These are phyloP conservation scores for Ephydatia muelleri DNA, from an alignment of 37 sponge, comb jelly and placozoan genomes.

Conservation along the genomic window DNA sequence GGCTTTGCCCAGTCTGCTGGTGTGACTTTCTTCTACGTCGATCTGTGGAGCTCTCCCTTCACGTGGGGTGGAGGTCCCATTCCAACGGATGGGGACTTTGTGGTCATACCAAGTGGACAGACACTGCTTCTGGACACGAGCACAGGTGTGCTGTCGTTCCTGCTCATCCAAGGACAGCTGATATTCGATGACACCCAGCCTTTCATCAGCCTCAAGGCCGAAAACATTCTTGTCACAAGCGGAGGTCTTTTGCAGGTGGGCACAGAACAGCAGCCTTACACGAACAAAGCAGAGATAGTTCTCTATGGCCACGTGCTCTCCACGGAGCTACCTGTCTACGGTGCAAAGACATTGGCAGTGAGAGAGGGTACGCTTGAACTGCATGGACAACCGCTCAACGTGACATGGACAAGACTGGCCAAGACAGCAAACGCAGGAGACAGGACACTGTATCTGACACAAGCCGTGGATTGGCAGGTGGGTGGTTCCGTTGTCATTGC, in stretches of 20 bases:
- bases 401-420: conserved; percentile 89
- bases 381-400: conserved; percentile 79
- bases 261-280: conserved; percentile 84
- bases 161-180: conserved; percentile 87
- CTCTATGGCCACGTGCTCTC: conserved; percentile 89
- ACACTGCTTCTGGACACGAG: conserved; percentile 81
- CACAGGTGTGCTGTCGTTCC: conserved; percentile 67
- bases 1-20: conserved; percentile 58
- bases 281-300: conserved; percentile 78
- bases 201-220: conserved; percentile 67
- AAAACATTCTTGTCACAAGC: conserved; percentile 77
- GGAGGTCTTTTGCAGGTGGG: conserved; percentile 85
- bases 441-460: conserved; percentile 47
- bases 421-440: conserved; percentile 63
- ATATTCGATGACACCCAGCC: conserved; percentile 87
- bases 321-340: conserved; percentile 93
- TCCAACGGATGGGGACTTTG: conserved; percentile 90
- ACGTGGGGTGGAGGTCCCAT: conserved; percentile 90
- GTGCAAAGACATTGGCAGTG: conserved; percentile 93
- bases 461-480: conserved; percentile 78
- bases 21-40: conserved; percentile 64
- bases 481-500: conserved; percentile 85
- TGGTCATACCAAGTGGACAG: conserved; percentile 84
- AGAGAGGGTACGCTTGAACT: conserved; percentile 90
- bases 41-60: conserved; percentile 80